Evolutionary conservation across 2,797 vertebrate genomes (phyloP), one percentile per base, ranked within the genome.

Genomic region (Protosalanx chinensis): DNA sequence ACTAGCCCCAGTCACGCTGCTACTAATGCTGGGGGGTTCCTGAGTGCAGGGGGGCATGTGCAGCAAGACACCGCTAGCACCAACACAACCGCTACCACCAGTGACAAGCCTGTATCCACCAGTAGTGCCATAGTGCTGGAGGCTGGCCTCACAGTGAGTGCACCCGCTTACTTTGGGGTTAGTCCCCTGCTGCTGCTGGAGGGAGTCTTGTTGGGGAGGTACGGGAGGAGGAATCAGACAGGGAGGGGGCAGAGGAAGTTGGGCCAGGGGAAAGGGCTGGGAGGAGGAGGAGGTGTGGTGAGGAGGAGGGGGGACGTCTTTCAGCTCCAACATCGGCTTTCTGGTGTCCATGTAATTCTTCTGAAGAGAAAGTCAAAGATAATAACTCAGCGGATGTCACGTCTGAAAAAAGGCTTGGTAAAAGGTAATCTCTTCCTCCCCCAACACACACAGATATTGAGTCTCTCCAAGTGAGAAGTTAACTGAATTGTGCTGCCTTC

Each of bases 81-180:
- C 77, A 84, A 71, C 79, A 64, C 73, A 67, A 16, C 71, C 68
- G 64, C 68, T 74, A 59, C 84, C 90, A 79, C 91, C 82, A 88
- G 82, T 75, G 5, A 84, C 66, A 65, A 87, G 75, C 71, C 88
- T 84, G 70, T 88, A 87, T 87, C 92, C 89, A 76, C 77, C 86
- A 62, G 84, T n/a, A 57, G 57, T 81, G 75, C 69, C 77, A 65
- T 86, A 85, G n/a, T 81, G 84, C 51, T 73, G 78, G 58, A 83
- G 60, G 49, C 61, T 70, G 13, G 72, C 76, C 46, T 92, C 86
- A 79, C 95, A 96, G 82, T 90, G 92, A 82, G 93, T 87, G 88
- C 95, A 97, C 84, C 92, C 90, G 95, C 97, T 99, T 98, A 99
- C 97, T 93, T 96, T 95, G 80, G 94, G 92, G 88, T 88, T 90